phyloP scores from a whole-genome alignment of 1,140 invertebrate genomes.

The Gryllus bimaculatus region DNA sequence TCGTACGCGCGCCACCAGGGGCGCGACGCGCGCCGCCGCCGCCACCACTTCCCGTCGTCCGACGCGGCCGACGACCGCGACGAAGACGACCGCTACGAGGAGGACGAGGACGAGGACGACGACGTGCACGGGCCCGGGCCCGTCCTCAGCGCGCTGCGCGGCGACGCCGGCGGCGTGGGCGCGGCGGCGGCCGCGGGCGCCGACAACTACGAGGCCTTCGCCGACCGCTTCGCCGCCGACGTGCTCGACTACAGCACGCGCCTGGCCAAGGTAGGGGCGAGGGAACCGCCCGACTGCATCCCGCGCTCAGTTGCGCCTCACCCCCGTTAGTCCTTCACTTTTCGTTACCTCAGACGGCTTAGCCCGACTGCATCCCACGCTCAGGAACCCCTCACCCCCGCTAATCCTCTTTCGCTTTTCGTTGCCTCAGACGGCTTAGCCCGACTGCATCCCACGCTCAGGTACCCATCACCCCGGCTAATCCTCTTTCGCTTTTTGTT shows the following conservation, averaged over 20 bases:
- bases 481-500: no score
- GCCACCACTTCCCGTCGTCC: background rate
- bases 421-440: no score
- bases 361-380: no score
- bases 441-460: no score
- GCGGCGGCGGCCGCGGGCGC: background rate
- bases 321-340: no score
- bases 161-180: conserved; percentile 32
- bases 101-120: background rate
- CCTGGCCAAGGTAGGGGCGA: conserved; percentile 45
- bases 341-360: no score
- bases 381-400: no score
- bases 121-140: background rate
- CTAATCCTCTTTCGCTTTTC: no score
- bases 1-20: conserved; percentile 18
- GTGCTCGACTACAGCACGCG: conserved; percentile 58
- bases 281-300: no score
- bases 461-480: no score
- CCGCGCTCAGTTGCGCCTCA: no score
- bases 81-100: background rate
- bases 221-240: conserved; percentile 48
- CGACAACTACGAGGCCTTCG: background rate
- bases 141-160: conserved; percentile 21
- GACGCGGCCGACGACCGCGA: background rate
- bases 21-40: no score